A percentile compares a stretch with the other conserved stretches of the same genome.
Evolutionary conservation across 2,113 vertebrate species (phyloP).

Genomic region (Vanacampus margaritifer): DNA sequence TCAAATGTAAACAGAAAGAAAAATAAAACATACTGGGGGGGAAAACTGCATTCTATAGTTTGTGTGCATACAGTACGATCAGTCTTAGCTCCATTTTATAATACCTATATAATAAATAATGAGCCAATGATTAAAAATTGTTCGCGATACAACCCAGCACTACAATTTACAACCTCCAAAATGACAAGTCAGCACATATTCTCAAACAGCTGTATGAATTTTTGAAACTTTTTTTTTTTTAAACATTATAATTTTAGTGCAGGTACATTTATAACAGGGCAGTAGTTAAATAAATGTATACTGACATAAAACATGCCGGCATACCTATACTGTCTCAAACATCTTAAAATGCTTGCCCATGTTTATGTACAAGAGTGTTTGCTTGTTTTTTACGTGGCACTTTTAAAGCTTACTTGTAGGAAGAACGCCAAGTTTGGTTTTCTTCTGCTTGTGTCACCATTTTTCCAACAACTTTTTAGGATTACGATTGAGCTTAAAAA

Average conservation of each 20-base stretch:
- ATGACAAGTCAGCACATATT: background rate
- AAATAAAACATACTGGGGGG: too few species aligned
- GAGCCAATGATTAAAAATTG: background rate
- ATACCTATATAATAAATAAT: background rate
- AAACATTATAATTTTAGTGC: background rate
- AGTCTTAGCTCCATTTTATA: background rate
- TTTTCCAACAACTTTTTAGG: background rate
- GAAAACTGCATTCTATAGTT: background rate
- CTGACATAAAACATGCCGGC: background rate
- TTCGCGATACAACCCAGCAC: background rate
- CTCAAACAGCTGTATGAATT: background rate
- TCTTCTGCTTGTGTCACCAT: background rate
- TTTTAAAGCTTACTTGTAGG: background rate
- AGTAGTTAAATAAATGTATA: background rate
- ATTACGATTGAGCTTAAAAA: too few species aligned
- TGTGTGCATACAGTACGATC: background rate
- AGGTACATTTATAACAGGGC: background rate
- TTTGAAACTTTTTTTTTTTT: too few species aligned
- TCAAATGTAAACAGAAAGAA: too few species aligned
- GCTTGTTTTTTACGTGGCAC: background rate
- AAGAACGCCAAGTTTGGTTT: background rate
- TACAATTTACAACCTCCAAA: background rate
- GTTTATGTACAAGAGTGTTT: background rate
- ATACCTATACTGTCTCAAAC: background rate
- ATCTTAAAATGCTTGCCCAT: background rate